These are phyloP conservation scores for Lasioglossum albipes DNA, from an alignment of 1,140 invertebrate genomes.

Conservation along the genomic window DNA sequence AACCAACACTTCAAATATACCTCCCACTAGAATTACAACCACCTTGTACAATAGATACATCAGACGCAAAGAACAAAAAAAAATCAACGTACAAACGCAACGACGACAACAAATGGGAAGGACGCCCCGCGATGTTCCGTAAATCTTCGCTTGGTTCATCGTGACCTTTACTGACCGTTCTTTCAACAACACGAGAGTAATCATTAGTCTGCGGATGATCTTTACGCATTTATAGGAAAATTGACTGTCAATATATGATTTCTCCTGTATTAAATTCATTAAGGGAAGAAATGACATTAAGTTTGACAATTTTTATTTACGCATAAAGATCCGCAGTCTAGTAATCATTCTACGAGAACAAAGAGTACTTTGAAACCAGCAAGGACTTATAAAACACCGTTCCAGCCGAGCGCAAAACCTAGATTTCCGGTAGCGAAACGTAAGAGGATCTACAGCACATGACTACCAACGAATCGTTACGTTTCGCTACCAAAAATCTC, in stretches of 20 bases:
- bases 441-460: neutral
- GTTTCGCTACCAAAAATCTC: neutral
- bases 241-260: too few species aligned
- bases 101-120: neutral
- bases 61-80: slow-evolving; percentile 27
- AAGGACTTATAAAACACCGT: neutral
- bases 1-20: slow-evolving; percentile 81
- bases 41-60: slow-evolving; percentile 67
- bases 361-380: too few species aligned
- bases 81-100: neutral
- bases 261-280: too few species aligned
- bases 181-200: too few species aligned
- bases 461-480: neutral
- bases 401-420: neutral
- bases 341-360: too few species aligned
- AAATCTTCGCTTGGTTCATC: neutral
- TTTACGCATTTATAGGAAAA: too few species aligned
- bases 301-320: too few species aligned
- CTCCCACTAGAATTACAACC: slow-evolving; percentile 72
- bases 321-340: too few species aligned
- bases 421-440: too few species aligned
- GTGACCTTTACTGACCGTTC: too few species aligned
- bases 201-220: too few species aligned
- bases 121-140: neutral
- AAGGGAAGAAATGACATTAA: too few species aligned